These are phyloP conservation scores for Siphlonurus alternatus DNA, from an alignment of 2,888 invertebrate species.

Conservation along the genomic window DNA sequence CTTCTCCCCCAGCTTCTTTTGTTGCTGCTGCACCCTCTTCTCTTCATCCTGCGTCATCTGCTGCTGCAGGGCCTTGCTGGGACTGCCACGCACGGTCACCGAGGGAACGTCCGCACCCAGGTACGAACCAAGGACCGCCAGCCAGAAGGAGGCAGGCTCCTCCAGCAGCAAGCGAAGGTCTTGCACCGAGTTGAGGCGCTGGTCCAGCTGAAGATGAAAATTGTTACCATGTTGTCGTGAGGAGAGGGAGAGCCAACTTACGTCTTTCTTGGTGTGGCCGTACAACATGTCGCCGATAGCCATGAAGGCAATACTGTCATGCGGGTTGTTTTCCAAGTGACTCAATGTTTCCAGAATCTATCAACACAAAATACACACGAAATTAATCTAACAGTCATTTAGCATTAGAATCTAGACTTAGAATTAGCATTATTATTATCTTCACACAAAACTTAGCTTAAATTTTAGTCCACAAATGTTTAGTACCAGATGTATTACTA, in stretches of 20 bases:
- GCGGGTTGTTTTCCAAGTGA: slow-evolving; percentile 57
- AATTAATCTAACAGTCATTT: too few species aligned
- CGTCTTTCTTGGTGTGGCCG: slow-evolving; percentile 53
- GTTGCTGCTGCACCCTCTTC: slow-evolving; percentile 47
- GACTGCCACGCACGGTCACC: slow-evolving; percentile 40
- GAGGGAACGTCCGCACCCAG: slow-evolving; percentile 40
- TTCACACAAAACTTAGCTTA: too few species aligned
- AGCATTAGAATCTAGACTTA: too few species aligned
- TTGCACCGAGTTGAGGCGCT: slow-evolving; percentile 25
- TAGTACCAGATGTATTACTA: too few species aligned
- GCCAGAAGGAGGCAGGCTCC: slow-evolving; percentile 53
- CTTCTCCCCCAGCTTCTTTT: slow-evolving; percentile 40
- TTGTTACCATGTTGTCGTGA: background rate
- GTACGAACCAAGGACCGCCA: slow-evolving; percentile 46
- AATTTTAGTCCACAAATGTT: too few species aligned
- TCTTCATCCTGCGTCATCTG: slow-evolving; percentile 57
- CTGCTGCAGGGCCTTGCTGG: slow-evolving; percentile 43
- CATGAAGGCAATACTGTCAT: slow-evolving; percentile 56
- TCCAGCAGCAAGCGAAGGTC: slow-evolving; percentile 39
- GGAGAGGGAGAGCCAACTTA: slow-evolving; percentile 27
- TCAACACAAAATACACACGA: background rate
- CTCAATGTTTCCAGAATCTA: slow-evolving; percentile 45
- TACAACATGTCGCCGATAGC: slow-evolving; percentile 73
- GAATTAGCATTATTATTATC: too few species aligned
- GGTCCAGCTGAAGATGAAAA: slow-evolving; percentile 11